phyloP scores from a whole-genome alignment of 2,113 vertebrate species.

The Cinclus cinclus region DNA sequence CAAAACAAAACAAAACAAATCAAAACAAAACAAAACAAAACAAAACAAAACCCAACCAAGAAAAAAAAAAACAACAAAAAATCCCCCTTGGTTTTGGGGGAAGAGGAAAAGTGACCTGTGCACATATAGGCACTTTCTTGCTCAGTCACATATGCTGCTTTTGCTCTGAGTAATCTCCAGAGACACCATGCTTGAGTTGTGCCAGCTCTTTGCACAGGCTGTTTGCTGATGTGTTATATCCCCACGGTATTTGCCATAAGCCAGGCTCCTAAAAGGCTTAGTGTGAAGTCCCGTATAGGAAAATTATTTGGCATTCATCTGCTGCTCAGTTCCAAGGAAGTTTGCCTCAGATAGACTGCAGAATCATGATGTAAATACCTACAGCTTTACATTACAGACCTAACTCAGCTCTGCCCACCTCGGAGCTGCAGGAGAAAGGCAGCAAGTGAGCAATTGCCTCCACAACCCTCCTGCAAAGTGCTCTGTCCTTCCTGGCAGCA shows the following conservation, averaged over 20 bases:
- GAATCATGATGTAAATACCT: neutral
- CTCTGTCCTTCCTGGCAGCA: neutral
- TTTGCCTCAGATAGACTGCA: neutral
- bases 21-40: neutral
- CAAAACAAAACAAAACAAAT: neutral
- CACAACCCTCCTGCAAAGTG: neutral
- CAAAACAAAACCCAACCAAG: no score
- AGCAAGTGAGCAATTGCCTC: neutral
- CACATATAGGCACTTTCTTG: neutral
- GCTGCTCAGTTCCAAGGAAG: neutral
- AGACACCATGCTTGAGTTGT: neutral
- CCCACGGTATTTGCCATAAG: neutral
- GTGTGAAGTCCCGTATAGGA: neutral
- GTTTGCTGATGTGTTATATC: neutral
- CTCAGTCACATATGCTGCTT: neutral
- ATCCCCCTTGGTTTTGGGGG: fast-evolving
- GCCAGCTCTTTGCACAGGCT: neutral
- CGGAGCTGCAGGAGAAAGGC: neutral
- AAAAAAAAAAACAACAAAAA: neutral
- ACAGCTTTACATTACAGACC: neutral
- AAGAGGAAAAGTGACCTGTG: neutral
- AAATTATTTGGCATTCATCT: neutral
- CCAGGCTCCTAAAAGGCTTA: neutral
- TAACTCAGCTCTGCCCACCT: neutral
- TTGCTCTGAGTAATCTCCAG: neutral